Base-by-base conservation (phyloP, 2,888 invertebrate genomes). In the Caenorhabditis sinica region DNA sequence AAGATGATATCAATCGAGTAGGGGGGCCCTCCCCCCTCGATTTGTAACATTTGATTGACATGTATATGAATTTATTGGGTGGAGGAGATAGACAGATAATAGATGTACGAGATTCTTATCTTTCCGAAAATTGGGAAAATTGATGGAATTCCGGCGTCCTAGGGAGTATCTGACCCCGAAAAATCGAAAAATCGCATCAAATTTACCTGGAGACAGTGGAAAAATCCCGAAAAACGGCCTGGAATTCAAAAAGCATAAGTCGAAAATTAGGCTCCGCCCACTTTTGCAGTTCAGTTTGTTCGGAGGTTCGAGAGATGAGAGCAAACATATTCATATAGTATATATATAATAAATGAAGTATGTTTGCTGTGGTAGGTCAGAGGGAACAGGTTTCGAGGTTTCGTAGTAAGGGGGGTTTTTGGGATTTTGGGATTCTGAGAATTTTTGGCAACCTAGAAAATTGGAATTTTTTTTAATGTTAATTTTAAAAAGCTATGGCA, bases 31-130 rank as follows among this genome's bases (percentile, higher is more conserved):
- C n/a, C n/a, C n/a, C n/a, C n/a, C n/a, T n/a, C 9, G 28, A 72
- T 58, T 56, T 63, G 63, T 63, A 63, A 43, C 40, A 43, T 60
- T 63, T 63, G 63, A 63, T 43, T 63, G 63, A 63, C 63, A 43
- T 40, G 11, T 11, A 40, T 40, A 40, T 40, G 40, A 40, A 40
- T 40, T 33, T 33, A 33, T 33, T 8, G 40, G 9, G 11, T 40
- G 40, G 40, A 13, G 13, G 40, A 13, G 40, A 13, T 13, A 40
- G 40, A 6, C 2, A 40, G n/a, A n/a, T n/a, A 36, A 11, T 8
- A 36, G 36, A 36, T 8, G 49, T 20, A 49, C n/a, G 20, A 49
- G 49, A 49, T 49, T n/a, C 49, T n/a, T 49, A 20, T 49, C 20
- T n/a, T 3, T 11, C 40, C 49, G 2, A n/a, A 20, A 20, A 49